A percentile compares a stretch with the other conserved stretches of the same genome.
Evolutionary conservation across 2,888 invertebrate genomes (phyloP).

Genomic region (Campaea margaritaria): DNA sequence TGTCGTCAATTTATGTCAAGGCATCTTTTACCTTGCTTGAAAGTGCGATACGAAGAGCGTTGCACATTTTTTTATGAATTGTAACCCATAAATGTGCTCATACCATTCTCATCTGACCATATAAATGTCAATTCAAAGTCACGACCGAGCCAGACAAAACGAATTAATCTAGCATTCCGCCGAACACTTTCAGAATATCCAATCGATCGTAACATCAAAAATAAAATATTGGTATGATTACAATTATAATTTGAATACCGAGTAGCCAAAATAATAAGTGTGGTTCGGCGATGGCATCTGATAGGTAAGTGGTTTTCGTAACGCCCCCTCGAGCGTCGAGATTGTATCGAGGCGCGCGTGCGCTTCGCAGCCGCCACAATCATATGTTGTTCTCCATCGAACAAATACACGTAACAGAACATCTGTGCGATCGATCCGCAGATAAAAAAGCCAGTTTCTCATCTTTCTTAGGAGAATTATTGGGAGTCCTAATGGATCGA

Average conservation of each 20-base stretch:
- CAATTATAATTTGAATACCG: slow-evolving; percentile 67
- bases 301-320: slow-evolving; percentile 83
- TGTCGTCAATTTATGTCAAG: not conserved
- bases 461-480: slow-evolving; percentile 59
- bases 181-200: slow-evolving; percentile 45
- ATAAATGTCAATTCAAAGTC: slow-evolving; percentile 37
- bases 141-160: slow-evolving; percentile 43
- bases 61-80: slow-evolving; percentile 12
- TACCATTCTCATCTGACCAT: slow-evolving; percentile 33
- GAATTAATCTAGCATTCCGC: slow-evolving; percentile 51
- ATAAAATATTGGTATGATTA: slow-evolving; percentile 53
- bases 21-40: slow-evolving; percentile 9
- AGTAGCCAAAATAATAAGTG: slow-evolving; percentile 80
- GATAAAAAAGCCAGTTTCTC: slow-evolving; percentile 64
- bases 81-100: slow-evolving; percentile 26
- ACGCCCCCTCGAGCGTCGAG: slow-evolving; percentile 75
- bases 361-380: slow-evolving; percentile 55
- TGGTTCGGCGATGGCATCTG: slow-evolving; percentile 73
- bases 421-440: slow-evolving; percentile 60
- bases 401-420: slow-evolving; percentile 64
- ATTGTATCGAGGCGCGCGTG: slow-evolving; percentile 73
- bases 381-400: slow-evolving; percentile 60
- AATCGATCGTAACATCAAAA: slow-evolving; percentile 55
- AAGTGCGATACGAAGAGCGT: slow-evolving; percentile 10
- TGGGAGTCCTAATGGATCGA: slow-evolving; percentile 62